phyloP scores from a whole-genome alignment of 2,113 vertebrate genomes.

The Hyperopisus bebe region DNA sequence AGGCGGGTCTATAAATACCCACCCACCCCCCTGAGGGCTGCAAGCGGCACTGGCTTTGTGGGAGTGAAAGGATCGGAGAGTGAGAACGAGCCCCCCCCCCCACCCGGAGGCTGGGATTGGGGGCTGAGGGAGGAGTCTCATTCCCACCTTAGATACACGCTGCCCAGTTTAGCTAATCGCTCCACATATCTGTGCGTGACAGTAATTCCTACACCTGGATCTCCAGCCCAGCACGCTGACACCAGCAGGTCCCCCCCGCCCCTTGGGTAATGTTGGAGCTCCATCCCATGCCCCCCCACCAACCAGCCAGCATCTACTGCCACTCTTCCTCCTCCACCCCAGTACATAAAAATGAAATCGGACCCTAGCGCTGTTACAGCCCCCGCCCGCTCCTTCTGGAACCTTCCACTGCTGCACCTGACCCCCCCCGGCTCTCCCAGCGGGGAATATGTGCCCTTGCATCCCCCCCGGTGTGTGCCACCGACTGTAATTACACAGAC shows the following conservation, averaged over 20 bases:
- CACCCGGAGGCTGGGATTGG: not conserved
- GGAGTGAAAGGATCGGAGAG: constrained; percentile 11
- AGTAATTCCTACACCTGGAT: not conserved
- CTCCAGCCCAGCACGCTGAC: not conserved
- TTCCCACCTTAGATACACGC: not conserved
- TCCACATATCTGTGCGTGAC: not conserved
- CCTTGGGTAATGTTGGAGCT: not conserved
- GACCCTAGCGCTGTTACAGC: not conserved
- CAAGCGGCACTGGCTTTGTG: not conserved
- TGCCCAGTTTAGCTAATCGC: not conserved
- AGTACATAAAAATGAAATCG: not conserved
- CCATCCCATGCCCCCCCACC: not conserved
- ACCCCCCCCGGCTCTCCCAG: not conserved
- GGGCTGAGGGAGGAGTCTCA: not conserved
- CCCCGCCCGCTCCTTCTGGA: not conserved
- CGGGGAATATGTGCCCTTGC: not conserved
- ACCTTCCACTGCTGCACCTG: not conserved
- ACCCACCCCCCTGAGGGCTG: not conserved
- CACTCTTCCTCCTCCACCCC: not conserved
- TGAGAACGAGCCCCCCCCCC: not conserved
- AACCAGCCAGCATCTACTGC: not conserved
- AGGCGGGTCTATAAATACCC: constrained; percentile 12
- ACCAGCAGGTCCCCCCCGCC: not conserved
- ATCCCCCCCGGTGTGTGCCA: not conserved
- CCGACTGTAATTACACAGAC: not conserved